Percentiles rank a stretch among this genome's conserved stretches.
phyloP scores from a whole-genome alignment of 2,113 vertebrate species.

The Pica pica region DNA sequence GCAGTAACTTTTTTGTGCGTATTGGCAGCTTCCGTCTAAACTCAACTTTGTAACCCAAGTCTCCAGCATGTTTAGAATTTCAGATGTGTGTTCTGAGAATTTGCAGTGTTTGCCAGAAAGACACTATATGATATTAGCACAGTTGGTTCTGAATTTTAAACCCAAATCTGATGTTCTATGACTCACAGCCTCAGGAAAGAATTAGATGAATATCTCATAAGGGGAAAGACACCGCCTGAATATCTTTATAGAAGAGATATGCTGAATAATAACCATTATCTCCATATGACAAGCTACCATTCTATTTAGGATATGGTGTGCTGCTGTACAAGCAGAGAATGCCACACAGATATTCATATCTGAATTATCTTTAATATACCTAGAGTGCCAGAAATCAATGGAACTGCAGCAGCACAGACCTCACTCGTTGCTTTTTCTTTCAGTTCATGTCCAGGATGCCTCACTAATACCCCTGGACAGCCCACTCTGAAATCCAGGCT shows the following conservation, averaged over 20 bases:
- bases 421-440: neutral
- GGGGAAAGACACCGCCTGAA: conserved; percentile 30
- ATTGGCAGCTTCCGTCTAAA: neutral
- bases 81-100: conserved; percentile 60
- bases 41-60: conserved; percentile 22
- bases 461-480: neutral
- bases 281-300: conserved; percentile 24
- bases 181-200: conserved; percentile 58
- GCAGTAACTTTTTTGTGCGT: neutral
- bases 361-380: conserved; percentile 23
- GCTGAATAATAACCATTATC: conserved; percentile 52
- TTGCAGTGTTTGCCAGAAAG: conserved; percentile 60
- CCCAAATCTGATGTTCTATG: conserved; percentile 56
- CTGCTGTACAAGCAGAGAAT: neutral
- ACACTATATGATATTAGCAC: conserved; percentile 61
- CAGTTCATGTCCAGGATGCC: neutral
- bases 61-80: conserved; percentile 45
- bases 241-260: conserved; percentile 35
- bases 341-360: conserved; percentile 11
- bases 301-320: neutral
- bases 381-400: neutral
- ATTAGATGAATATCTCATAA: conserved; percentile 59
- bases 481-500: neutral
- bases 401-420: neutral
- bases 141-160: conserved; percentile 65